A percentile compares a stretch with the other conserved stretches of the same genome.
These are phyloP conservation scores for Pachyuromys duprasi DNA, from an alignment of 2,797 vertebrate species.

Conservation along the genomic window DNA sequence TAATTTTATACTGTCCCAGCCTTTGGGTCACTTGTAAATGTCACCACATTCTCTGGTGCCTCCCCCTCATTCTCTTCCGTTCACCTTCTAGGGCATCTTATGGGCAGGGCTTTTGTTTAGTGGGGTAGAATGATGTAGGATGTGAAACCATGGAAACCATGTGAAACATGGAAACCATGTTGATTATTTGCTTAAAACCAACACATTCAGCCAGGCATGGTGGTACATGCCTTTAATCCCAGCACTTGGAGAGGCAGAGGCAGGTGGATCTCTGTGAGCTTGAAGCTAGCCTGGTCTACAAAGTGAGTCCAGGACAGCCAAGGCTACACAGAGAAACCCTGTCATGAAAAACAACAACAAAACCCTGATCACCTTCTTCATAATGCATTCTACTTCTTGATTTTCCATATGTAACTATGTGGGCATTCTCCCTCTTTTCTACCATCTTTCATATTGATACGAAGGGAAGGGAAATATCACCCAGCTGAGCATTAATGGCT, in stretches of 20 bases:
- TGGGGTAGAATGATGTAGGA: background rate
- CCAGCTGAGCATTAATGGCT: too few relatives aligned
- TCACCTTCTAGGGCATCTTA: constrained; percentile 44
- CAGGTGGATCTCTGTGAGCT: too few relatives aligned
- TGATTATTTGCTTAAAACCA: background rate
- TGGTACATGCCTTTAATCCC: too few relatives aligned
- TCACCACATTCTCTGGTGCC: background rate
- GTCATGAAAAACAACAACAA: too few relatives aligned
- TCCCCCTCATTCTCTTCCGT: constrained; percentile 45
- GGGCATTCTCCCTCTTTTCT: background rate
- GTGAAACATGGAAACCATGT: background rate
- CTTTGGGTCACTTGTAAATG: constrained; percentile 44
- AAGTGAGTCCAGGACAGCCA: too few relatives aligned
- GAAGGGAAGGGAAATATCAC: background rate
- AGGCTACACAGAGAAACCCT: too few relatives aligned
- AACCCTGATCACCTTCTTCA: background rate
- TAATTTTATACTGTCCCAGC: constrained; percentile 31
- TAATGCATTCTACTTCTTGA: background rate
- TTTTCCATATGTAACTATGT: background rate
- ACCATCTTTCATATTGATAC: background rate
- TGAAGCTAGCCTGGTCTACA: too few relatives aligned
- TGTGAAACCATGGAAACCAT: too few relatives aligned
- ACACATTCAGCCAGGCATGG: too few relatives aligned
- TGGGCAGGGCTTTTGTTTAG: background rate
- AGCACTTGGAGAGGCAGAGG: too few relatives aligned